Conservation (phyloP, 1,140 invertebrate species). For the Apocrypta bakeri region DNA sequence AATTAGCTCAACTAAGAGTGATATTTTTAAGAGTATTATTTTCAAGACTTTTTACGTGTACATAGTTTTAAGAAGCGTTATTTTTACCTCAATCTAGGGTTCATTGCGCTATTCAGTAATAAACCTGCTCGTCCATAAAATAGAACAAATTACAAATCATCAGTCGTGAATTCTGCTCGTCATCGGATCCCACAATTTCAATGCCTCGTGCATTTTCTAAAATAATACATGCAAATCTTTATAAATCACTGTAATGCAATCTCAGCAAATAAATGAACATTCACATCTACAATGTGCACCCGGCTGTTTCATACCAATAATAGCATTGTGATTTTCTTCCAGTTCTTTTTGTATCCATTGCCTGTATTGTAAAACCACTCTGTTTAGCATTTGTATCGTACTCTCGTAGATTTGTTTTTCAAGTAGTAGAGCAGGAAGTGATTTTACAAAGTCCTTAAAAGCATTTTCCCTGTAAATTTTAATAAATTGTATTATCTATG, state of each 20-base stretch:
- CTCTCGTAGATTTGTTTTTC: slow-evolving; percentile 61
- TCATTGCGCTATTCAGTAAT: slow-evolving; percentile 57
- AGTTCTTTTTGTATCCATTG: slow-evolving; percentile 64
- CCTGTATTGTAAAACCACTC: slow-evolving; percentile 63
- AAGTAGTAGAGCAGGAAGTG: slow-evolving; percentile 64
- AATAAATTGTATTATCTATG: background rate
- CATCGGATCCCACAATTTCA: slow-evolving; percentile 61
- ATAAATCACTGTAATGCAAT: slow-evolving; percentile 37
- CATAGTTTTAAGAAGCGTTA: slow-evolving; percentile 13
- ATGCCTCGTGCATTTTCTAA: slow-evolving; percentile 69
- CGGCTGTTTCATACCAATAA: slow-evolving; percentile 63
- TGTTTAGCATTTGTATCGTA: slow-evolving; percentile 65
- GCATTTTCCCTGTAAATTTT: slow-evolving; percentile 58
- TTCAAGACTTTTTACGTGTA: slow-evolving; percentile 19
- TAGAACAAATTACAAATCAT: slow-evolving; percentile 71
- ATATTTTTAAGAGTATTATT: slow-evolving; percentile 48
- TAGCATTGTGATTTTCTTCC: slow-evolving; percentile 59
- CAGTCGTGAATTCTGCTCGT: slow-evolving; percentile 63
- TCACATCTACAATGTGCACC: slow-evolving; percentile 21
- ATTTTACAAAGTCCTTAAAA: slow-evolving; percentile 65
- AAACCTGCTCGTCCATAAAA: slow-evolving; percentile 65
- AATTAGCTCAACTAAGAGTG: slow-evolving; percentile 42
- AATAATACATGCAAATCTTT: slow-evolving; percentile 53
- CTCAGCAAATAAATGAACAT: background rate
- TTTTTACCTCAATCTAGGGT: slow-evolving; percentile 31